Evolutionary conservation across 2,888 invertebrate genomes (phyloP).

Genomic region (Platycheirus albimanus): DNA sequence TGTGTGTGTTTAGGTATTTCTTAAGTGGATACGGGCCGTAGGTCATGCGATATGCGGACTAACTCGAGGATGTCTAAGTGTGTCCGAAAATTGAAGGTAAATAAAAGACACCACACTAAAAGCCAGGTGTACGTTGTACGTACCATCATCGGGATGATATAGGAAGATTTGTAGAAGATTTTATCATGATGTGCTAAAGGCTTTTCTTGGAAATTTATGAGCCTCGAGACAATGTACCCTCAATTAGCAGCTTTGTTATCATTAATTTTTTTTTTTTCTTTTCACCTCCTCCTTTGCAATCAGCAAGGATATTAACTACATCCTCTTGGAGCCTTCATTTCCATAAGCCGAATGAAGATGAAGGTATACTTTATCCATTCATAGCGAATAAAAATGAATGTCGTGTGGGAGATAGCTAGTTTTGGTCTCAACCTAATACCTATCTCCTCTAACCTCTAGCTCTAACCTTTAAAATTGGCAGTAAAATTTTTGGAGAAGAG

Average conservation of each 20-base stretch:
- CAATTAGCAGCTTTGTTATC: conserved; percentile 35
- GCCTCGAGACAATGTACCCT: conserved; percentile 30
- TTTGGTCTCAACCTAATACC: neutral
- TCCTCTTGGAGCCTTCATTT: conserved; percentile 35
- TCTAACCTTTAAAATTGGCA: conserved; percentile 51
- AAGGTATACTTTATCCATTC: conserved; percentile 7
- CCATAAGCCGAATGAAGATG: conserved; percentile 44
- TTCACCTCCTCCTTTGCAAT: neutral
- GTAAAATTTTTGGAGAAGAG: conserved; percentile 12
- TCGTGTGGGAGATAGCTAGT: conserved; percentile 19
- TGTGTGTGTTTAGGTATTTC: conserved; percentile 16
- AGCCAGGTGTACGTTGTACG: conserved; percentile 45
- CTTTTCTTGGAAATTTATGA: conserved; percentile 53
- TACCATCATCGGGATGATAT: neutral
- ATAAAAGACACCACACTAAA: conserved; percentile 19
- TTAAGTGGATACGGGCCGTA: conserved; percentile 67
- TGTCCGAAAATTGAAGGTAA: conserved; percentile 57
- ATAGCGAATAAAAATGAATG: conserved; percentile 51
- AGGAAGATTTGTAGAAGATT: conserved; percentile 56
- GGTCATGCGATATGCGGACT: conserved; percentile 53
- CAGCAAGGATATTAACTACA: conserved; percentile 38
- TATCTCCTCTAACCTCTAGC: neutral
- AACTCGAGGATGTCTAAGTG: conserved; percentile 60
- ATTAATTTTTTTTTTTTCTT: conserved; percentile 14
- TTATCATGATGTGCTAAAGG: conserved; percentile 36